Base-by-base conservation (phyloP, 2,888 invertebrate species). In the Mesorhabditis spiculigera region DNA sequence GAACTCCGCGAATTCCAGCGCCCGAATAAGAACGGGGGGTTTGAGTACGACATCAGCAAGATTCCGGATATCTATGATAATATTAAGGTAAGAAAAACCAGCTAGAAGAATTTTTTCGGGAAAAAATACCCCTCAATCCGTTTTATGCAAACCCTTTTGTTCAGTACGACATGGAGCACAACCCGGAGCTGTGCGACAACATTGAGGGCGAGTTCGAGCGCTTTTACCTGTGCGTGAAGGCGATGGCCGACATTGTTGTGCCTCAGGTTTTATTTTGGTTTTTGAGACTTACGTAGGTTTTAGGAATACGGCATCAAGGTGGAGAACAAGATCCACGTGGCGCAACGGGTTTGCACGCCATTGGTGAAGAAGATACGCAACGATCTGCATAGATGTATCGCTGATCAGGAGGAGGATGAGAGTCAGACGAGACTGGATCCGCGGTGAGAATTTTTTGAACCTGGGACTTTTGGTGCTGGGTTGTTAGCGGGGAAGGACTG, bases 21-120 rank as follows among this genome's bases (percentile, higher is more conserved):
- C n/a, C 74, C 73, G 8, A 78, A 77, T 64, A 83, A 82, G 0
- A 77, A 92, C 82, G 82, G 79, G 43, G 92, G 92, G 83, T 77
- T 86, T 28, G 83, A 84, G 61, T 98, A 93, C 87, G 98, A 98
- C 87, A 97, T 99, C 83, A 96, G 95, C 5, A 98, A 98, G 88
- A 94, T 99, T 72, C 97, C 98, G 0, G 98, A 98, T 86, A 98
- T 98, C 78, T 98, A 98, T 86, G 98, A 98, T 89, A 97, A 97
- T 86, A 97, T 98, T 82, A 98, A 98, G 86, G 98, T 95, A 86
- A 45, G 88, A 96, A 74, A 95, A 95, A 85, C n/a, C 8, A 63
- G 63, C 42, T 41, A 5, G 4, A 16, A 28, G 28, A 28, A 28
- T 28, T 28, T 68, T 41, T 28, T 69, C 4, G 28, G 28, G 28